phyloP scores from a whole-genome alignment of 2,888 invertebrate species.

The Oligia latruncula region DNA sequence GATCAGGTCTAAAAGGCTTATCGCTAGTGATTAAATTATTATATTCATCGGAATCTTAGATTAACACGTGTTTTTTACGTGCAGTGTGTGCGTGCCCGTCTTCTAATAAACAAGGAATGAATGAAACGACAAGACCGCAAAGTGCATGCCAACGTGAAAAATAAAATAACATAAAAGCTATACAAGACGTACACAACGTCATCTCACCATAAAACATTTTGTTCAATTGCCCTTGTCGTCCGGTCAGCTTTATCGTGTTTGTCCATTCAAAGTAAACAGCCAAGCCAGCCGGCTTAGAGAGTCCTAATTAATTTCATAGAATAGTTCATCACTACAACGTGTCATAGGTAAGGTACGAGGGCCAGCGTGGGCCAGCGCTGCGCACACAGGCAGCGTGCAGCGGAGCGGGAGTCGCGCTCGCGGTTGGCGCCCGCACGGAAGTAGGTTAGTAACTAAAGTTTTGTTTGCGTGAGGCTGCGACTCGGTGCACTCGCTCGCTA shows the following conservation, averaged over 20 bases:
- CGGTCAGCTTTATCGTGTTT: slow-evolving; percentile 77
- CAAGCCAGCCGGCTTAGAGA: slow-evolving; percentile 68
- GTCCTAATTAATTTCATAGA: slow-evolving; percentile 78
- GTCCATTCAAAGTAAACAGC: slow-evolving; percentile 84
- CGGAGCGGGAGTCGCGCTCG: slow-evolving; percentile 80
- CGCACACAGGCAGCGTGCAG: slow-evolving; percentile 70
- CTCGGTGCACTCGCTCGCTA: slow-evolving; percentile 84
- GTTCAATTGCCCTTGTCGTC: slow-evolving; percentile 83
- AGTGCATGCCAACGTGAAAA: slow-evolving; percentile 85
- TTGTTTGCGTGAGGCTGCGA: slow-evolving; percentile 90
- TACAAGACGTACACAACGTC: slow-evolving; percentile 82
- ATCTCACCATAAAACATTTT: slow-evolving; percentile 90
- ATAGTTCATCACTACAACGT: slow-evolving; percentile 85
- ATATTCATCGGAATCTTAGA: slow-evolving; percentile 52
- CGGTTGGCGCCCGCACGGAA: slow-evolving; percentile 90
- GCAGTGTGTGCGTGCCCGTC: slow-evolving; percentile 84
- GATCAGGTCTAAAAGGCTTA: slow-evolving; percentile 14
- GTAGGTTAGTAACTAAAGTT: slow-evolving; percentile 90
- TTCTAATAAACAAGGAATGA: slow-evolving; percentile 74
- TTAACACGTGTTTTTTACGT: slow-evolving; percentile 74
- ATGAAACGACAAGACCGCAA: slow-evolving; percentile 76
- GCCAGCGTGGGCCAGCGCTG: slow-evolving; percentile 58
- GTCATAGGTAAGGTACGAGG: slow-evolving; percentile 76
- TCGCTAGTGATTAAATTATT: slow-evolving; percentile 21
- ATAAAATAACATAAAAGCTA: slow-evolving; percentile 80